Conservation (phyloP, 2,888 invertebrate genomes). For the Tuta absoluta region DNA sequence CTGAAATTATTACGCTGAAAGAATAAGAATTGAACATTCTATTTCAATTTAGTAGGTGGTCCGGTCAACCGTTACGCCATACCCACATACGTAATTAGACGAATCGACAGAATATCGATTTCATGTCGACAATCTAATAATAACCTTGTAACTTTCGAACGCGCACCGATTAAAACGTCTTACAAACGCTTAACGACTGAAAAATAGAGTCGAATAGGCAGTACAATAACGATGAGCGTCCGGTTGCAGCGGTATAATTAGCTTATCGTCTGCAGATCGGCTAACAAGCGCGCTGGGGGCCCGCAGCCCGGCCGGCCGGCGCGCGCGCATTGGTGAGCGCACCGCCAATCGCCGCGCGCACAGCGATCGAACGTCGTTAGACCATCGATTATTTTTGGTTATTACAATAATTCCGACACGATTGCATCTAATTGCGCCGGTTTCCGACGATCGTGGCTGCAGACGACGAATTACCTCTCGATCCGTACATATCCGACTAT, state of each 20-base stretch:
- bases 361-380: slow-evolving; percentile 63
- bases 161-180: slow-evolving; percentile 45
- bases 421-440: slow-evolving; percentile 77
- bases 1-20: too few species aligned
- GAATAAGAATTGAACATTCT: slow-evolving; percentile 40
- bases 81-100: slow-evolving; percentile 47
- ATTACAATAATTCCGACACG: slow-evolving; percentile 79
- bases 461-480: slow-evolving; percentile 61
- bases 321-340: slow-evolving; percentile 73
- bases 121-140: slow-evolving; percentile 60
- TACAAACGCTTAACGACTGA: slow-evolving; percentile 63
- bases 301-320: not conserved
- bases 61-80: slow-evolving; percentile 46
- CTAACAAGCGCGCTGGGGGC: slow-evolving; percentile 58
- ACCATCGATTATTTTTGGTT: slow-evolving; percentile 77
- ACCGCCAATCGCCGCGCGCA: slow-evolving; percentile 68
- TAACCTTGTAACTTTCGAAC: slow-evolving; percentile 49
- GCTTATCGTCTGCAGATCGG: slow-evolving; percentile 72
- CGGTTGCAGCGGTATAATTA: slow-evolving; percentile 67
- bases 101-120: slow-evolving; percentile 50
- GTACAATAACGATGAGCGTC: slow-evolving; percentile 63
- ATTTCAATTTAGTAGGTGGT: slow-evolving; percentile 60
- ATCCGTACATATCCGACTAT: slow-evolving; percentile 45
- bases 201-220: slow-evolving; percentile 61
- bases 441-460: slow-evolving; percentile 68